Percentiles rank a stretch among this genome's conserved stretches.
phyloP scores from a whole-genome alignment of 2,113 vertebrate species.

The Macrotis lagotis region DNA sequence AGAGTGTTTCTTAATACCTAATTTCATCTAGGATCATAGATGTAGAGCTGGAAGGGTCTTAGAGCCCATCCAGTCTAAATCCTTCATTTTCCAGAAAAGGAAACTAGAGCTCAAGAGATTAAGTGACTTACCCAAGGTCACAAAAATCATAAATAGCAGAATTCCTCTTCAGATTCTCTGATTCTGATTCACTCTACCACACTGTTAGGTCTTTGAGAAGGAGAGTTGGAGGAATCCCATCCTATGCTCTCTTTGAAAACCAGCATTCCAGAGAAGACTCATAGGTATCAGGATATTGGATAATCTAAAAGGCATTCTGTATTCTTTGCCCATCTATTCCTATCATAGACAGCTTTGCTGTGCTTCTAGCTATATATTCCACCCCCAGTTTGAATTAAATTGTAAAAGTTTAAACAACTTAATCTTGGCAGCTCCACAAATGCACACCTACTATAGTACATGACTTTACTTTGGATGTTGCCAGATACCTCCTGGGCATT shows the following conservation, averaged over 20 bases:
- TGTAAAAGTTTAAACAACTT: conserved; percentile 39
- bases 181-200: neutral
- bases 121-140: neutral
- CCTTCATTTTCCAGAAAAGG: neutral
- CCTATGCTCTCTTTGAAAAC: neutral
- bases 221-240: neutral
- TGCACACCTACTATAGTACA: neutral
- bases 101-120: neutral
- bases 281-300: neutral
- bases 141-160: neutral
- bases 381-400: neutral
- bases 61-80: neutral
- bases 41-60: neutral
- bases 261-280: neutral
- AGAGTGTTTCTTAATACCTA: neutral
- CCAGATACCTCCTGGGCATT: neutral
- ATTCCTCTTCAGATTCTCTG: neutral
- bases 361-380: neutral
- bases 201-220: neutral
- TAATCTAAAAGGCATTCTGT: neutral
- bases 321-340: conserved; percentile 6
- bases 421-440: conserved; percentile 32
- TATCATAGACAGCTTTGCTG: neutral
- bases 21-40: neutral
- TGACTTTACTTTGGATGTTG: neutral